Conservation (phyloP, 2,888 invertebrate genomes). For the Pristionchus entomophagus region DNA sequence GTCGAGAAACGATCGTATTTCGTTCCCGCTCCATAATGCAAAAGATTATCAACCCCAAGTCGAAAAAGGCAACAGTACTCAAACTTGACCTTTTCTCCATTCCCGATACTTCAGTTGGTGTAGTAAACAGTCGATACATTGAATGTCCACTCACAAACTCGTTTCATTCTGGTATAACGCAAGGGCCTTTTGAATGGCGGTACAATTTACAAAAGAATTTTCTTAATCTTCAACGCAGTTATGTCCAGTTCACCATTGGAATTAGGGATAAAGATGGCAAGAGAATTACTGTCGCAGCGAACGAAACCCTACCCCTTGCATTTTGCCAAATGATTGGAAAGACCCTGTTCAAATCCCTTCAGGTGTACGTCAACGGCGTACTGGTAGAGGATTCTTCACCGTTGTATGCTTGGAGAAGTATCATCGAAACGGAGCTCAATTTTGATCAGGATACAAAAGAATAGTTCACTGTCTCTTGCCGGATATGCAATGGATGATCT, state of each 20-base stretch:
- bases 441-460: slow-evolving; percentile 18
- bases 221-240: background rate
- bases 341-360: background rate
- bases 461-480: background rate
- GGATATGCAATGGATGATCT: slow-evolving; percentile 7
- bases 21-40: background rate
- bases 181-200: slow-evolving; percentile 30
- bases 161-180: background rate
- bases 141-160: background rate
- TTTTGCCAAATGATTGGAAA: slow-evolving; percentile 14
- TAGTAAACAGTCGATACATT: background rate
- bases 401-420: slow-evolving; percentile 2
- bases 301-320: background rate
- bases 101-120: slow-evolving; percentile 36
- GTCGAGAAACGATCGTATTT: background rate
- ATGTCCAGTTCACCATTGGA: background rate
- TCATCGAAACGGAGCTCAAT: slow-evolving; percentile 17
- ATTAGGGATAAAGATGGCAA: background rate
- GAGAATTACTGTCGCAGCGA: background rate
- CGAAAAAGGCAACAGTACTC: background rate
- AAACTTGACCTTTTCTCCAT: slow-evolving; percentile 42
- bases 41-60: slow-evolving; percentile 23
- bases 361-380: slow-evolving; percentile 5
- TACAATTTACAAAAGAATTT: background rate
- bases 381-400: background rate